A percentile compares a stretch with the other conserved stretches of the same genome.
Conservation (phyloP, 1,140 invertebrate species). For the Hycleus phaleratus region DNA sequence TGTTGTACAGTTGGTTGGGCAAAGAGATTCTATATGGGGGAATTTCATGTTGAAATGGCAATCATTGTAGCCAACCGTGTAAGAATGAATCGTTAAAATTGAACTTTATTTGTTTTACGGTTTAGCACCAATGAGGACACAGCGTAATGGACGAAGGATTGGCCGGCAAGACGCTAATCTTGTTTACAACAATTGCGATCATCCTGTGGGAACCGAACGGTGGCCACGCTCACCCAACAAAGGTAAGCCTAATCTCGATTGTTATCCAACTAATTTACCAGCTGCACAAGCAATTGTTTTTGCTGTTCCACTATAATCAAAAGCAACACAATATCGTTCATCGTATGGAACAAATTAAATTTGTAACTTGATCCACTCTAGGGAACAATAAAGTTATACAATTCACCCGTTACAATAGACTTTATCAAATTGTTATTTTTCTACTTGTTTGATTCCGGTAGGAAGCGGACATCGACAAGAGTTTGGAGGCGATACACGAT, state of each 20-base stretch:
- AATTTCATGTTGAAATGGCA: too few species aligned
- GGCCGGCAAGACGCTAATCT: conserved; percentile 22
- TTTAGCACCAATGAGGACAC: conserved; percentile 36
- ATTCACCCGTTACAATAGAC: too few species aligned
- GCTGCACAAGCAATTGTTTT: neutral
- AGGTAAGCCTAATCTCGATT: conserved; percentile 20
- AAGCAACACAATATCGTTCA: too few species aligned
- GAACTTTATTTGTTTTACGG: neutral
- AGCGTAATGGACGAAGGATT: conserved; percentile 29
- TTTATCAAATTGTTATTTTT: too few species aligned
- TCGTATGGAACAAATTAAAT: neutral
- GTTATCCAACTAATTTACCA: too few species aligned
- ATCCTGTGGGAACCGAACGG: conserved; percentile 14
- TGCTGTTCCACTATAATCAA: too few species aligned
- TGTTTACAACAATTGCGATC: conserved; percentile 26
- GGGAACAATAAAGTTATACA: neutral
- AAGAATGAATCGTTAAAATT: too few species aligned
- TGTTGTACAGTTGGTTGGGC: too few species aligned
- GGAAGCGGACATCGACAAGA: conserved; percentile 57
- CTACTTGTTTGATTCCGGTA: conserved; percentile 8
- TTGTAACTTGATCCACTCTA: neutral
- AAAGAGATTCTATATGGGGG: too few species aligned
- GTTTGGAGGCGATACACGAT: conserved; percentile 61
- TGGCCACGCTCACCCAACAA: conserved; percentile 31
- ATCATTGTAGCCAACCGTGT: too few species aligned